These are phyloP conservation scores for Cataglyphis hispanica DNA, from an alignment of 1,140 invertebrate species.

Conservation along the genomic window DNA sequence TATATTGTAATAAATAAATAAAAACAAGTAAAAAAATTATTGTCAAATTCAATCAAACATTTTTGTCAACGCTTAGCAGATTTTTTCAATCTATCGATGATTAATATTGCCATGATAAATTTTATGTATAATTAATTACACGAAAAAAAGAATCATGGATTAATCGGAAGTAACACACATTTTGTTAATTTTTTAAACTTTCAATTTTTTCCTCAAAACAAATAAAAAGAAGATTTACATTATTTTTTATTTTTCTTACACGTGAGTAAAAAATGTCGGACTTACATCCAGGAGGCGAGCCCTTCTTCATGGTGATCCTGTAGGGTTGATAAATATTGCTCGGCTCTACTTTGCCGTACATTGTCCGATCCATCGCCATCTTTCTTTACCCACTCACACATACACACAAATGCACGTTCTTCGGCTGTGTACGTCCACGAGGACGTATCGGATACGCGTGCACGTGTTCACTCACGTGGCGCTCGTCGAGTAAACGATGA, in stretches of 20 bases:
- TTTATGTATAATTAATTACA: background rate
- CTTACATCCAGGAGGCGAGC: constrained; percentile 94
- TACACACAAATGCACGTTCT: background rate
- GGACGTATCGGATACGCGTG: constrained; percentile 23
- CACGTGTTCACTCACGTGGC: constrained; percentile 61
- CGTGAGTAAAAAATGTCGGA: constrained; percentile 76
- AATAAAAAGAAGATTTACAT: background rate
- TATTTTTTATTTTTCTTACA: background rate
- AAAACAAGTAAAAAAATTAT: background rate
- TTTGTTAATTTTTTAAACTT: background rate
- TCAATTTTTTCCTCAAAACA: background rate
- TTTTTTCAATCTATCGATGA: background rate
- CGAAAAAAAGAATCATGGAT: background rate
- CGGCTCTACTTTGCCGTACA: constrained; percentile 93
- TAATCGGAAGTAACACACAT: background rate
- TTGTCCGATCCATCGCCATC: constrained; percentile 92
- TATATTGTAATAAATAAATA: background rate
- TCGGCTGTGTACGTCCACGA: background rate
- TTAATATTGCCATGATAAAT: background rate
- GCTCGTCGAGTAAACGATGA: constrained; percentile 40
- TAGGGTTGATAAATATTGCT: constrained; percentile 92
- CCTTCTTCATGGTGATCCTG: constrained; percentile 92
- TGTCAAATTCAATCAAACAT: too few relatives aligned
- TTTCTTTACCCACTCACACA: background rate
- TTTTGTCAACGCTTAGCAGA: too few relatives aligned